These are phyloP conservation scores for Motacilla alba DNA, from an alignment of 2,113 vertebrate species.

Conservation along the genomic window DNA sequence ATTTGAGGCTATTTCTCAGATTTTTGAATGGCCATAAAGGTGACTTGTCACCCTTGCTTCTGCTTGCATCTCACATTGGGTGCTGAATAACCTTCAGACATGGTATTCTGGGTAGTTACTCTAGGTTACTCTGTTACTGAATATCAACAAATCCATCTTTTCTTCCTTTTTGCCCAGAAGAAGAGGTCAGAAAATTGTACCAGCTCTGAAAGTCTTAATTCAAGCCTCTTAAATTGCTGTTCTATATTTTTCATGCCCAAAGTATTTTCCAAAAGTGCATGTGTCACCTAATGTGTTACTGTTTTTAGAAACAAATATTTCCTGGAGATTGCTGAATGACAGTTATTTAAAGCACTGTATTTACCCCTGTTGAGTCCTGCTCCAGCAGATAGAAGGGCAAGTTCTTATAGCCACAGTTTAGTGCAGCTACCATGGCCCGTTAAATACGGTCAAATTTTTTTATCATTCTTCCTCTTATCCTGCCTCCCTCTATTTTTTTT, in stretches of 20 bases:
- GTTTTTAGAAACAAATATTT: slow-evolving; percentile 23
- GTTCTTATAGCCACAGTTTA: not conserved
- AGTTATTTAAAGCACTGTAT: not conserved
- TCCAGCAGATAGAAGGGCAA: not conserved
- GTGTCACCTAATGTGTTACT: slow-evolving; percentile 10
- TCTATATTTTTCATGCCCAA: not conserved
- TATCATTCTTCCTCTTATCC: not conserved
- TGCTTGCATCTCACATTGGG: not conserved
- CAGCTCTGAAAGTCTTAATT: not conserved
- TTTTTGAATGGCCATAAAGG: not conserved
- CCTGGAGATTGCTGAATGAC: not conserved
- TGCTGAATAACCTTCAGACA: not conserved
- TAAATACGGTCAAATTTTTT: slow-evolving; percentile 11
- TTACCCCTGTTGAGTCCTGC: not conserved
- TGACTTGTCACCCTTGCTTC: not conserved
- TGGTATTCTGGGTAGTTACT: not conserved
- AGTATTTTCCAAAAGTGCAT: not conserved
- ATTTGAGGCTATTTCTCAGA: not conserved
- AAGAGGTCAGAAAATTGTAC: not conserved
- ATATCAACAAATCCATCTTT: not conserved
- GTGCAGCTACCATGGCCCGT: not conserved
- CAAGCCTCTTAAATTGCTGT: not conserved
- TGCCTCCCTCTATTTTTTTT: not conserved
- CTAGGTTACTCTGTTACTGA: not conserved
- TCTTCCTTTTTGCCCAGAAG: not conserved